Evolutionary conservation across 2,797 vertebrate species (phyloP), one percentile per base, ranked within the genome.

Genomic region (Sphaeramia orbicularis): DNA sequence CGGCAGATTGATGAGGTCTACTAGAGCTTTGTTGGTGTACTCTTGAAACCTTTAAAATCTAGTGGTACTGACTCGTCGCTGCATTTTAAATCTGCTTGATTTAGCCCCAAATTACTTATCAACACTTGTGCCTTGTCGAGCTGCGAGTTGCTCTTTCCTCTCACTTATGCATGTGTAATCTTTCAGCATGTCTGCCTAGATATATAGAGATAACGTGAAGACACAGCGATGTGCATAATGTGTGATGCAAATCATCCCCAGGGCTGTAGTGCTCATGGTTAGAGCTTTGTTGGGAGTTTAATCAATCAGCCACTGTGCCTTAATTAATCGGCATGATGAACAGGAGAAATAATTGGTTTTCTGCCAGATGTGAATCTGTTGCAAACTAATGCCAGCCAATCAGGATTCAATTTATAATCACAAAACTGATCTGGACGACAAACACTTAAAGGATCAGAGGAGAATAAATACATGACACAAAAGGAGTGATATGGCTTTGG

Each of bases 291-390:
- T 65, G 80, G 73, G 83, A 79, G 76, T 88, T 85, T 88, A 91
- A 91, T 92, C 89, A 91, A 89, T 91, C 87, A 85, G 83, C 83
- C 83, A 69, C 85, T 36, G 84, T 19, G 56, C 76, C 81, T 89
- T 91, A 91, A 91, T 93, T 90, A 89, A 89, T 85, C 85, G 73
- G 69, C 76, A 78, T 86, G 83, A 90, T 86, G 81, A 91, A 89
- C 86, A 84, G 86, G 71, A 89, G 89, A 85, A 87, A 89, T 91
- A 90, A 93, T 91, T 91, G 84, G 75, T 85, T 89, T 91, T 88
- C 84, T 86, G 82, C 84, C 87, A 90, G 88, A 91, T 87, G 88
- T 83, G 85, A 82, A 89, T 88, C 82, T 63, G 79, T 78, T 70
- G 68, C 81, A 81, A 89, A 84, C 76, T 76, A 79, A 81, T 53